A percentile compares a stretch with the other conserved stretches of the same genome.
Conservation (phyloP, 2,888 invertebrate species). For the Caenorhabditis japonica region DNA sequence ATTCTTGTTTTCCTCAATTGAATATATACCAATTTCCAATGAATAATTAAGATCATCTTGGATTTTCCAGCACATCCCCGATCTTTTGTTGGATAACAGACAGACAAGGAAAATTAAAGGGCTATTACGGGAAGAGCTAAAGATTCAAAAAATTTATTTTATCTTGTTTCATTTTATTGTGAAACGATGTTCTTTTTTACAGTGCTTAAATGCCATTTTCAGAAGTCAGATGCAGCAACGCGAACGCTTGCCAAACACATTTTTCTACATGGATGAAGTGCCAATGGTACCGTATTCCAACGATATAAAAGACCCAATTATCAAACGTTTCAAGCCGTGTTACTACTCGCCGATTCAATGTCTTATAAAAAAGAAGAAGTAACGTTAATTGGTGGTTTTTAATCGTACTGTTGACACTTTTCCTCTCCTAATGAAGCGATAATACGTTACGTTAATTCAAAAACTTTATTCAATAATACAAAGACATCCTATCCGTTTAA, state of each 20-base stretch:
- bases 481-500: constrained; percentile 47
- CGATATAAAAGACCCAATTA: constrained; percentile 32
- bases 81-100: too few relatives aligned
- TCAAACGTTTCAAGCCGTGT: constrained; percentile 70
- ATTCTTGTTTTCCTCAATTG: too few relatives aligned
- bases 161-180: too few relatives aligned
- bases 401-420: constrained; percentile 1
- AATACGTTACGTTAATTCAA: constrained; percentile 13
- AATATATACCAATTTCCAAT: too few relatives aligned
- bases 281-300: constrained; percentile 17
- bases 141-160: too few relatives aligned
- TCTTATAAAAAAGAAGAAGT: constrained; percentile 58
- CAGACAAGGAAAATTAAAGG: too few relatives aligned
- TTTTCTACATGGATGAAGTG: constrained; percentile 24
- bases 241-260: constrained; percentile 11
- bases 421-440: constrained; percentile 26
- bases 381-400: not conserved
- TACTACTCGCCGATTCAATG: constrained; percentile 75
- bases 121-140: too few relatives aligned
- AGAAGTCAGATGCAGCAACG: constrained; percentile 41
- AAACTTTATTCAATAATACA: too few relatives aligned
- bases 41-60: too few relatives aligned
- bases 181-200: too few relatives aligned
- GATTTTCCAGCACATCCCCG: too few relatives aligned
- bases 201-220: not conserved